Evolutionary conservation across 2,888 invertebrate species (phyloP).

Genomic region (Leptopilina syphax): DNA sequence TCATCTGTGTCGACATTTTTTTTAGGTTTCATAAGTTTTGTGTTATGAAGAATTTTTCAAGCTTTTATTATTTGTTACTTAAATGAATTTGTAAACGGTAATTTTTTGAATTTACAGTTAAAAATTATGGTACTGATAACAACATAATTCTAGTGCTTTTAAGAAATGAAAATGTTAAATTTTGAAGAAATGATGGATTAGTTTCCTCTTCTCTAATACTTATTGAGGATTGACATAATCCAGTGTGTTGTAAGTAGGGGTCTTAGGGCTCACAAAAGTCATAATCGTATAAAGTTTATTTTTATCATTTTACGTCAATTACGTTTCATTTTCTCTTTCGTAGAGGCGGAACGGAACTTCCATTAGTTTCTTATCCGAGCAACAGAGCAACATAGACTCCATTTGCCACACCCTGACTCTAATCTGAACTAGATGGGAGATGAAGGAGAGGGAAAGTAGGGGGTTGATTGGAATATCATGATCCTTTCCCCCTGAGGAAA

Average conservation of each 20-base stretch:
- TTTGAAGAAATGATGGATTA: no score
- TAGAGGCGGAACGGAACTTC: constrained; percentile 32
- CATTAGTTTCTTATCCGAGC: constrained; percentile 27
- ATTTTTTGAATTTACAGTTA: no score
- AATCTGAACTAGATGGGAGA: background rate
- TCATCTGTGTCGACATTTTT: no score
- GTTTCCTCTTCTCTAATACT: background rate
- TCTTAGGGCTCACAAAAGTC: background rate
- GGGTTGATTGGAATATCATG: constrained; percentile 34
- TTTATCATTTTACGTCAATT: constrained; percentile 22
- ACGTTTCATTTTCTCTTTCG: constrained; percentile 11
- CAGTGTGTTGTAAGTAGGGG: background rate
- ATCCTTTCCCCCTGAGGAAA: background rate
- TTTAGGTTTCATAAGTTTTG: no score
- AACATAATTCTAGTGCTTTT: no score
- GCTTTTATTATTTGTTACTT: no score
- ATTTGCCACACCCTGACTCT: constrained; percentile 25
- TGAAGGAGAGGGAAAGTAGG: no score
- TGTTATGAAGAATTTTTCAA: no score
- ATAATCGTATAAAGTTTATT: constrained; percentile 5
- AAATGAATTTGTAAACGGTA: no score
- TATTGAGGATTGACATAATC: background rate
- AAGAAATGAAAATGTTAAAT: background rate
- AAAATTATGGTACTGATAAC: no score
- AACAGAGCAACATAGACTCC: constrained; percentile 21